Evolutionary conservation across 1,140 invertebrate species (phyloP), one percentile per base, ranked within the genome.

Genomic region (Trichogramma pretiosum): DNA sequence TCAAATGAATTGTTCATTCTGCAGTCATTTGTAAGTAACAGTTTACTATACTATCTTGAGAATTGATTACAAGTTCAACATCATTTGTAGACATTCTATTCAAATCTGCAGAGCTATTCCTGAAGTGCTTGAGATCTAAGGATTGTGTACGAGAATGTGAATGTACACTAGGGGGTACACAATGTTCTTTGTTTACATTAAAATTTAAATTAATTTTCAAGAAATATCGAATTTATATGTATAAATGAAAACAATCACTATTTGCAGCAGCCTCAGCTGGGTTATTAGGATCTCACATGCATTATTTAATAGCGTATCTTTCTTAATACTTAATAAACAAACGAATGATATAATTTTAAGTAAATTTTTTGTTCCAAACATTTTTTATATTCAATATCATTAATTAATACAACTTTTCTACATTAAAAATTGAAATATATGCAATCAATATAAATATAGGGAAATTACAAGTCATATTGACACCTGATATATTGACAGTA

Each of bases 91-190:
- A 80, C 8, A 78, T 70, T 64, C 85, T 86, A 63, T 85, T 86
- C 16, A 87, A 65, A 65, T 89, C 84, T 18, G 83, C 84, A 0
- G 84, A 86, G 37, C 82, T 86, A 57, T 85, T 87, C 46, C 84
- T 73, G 3, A 78, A 78, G 61, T 93, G 87, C 57, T 87, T 73
- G 55, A 90, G 76, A 61, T 89, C 87, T 35, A 89, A 61, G 10
- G 89, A 91, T 35, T 89, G 84, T 51, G 86, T 83, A 44, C 89
- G 77, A 1, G 89, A 91, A 67, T 92, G 89, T 16, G 72, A 57
- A 24, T 70, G 53, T 9, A 61, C 63, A 45, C 68, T 57, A 32
- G 64, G 65, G 34, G 61, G 65, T 32, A 81, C 72, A 46, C 87
- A 72, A 39, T 87, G 74, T 63, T 90, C 87, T 54, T 87, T 69